These are phyloP conservation scores for Periophthalmodon schlosseri DNA, from an alignment of 2,113 vertebrate genomes.

Conservation along the genomic window DNA sequence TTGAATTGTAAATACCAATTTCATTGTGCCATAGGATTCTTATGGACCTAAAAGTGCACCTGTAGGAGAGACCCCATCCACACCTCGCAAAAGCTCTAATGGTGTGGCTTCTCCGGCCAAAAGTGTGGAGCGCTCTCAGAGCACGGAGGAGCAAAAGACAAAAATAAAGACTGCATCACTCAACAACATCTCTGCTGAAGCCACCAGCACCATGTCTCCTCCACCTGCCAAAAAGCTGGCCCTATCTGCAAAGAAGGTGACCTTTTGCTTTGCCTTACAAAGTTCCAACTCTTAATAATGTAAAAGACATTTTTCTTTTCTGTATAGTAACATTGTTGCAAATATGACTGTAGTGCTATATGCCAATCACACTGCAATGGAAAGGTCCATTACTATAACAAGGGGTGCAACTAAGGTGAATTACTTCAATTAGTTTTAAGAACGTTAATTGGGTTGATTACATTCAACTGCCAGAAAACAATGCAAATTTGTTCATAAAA, in stretches of 20 bases:
- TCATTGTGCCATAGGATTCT: slow-evolving; percentile 49
- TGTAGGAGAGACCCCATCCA: slow-evolving; percentile 61
- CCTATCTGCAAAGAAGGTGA: slow-evolving; percentile 90
- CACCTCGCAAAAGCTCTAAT: slow-evolving; percentile 54
- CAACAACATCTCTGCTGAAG: slow-evolving; percentile 63
- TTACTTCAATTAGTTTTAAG: too few species aligned
- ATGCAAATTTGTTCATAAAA: too few species aligned
- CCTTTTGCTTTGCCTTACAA: slow-evolving; percentile 21
- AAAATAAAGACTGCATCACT: slow-evolving; percentile 73
- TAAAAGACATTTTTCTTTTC: neutral
- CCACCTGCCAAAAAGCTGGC: slow-evolving; percentile 87
- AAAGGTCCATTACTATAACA: neutral
- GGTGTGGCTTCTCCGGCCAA: slow-evolving; percentile 71
- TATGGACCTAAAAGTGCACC: slow-evolving; percentile 68
- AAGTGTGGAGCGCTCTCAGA: slow-evolving; percentile 47
- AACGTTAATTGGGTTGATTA: too few species aligned
- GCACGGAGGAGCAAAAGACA: slow-evolving; percentile 59
- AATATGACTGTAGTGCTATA: neutral
- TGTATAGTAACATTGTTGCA: neutral
- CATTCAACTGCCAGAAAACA: too few species aligned
- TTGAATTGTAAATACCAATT: neutral
- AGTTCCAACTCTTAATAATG: neutral
- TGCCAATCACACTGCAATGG: neutral
- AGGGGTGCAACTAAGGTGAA: too few species aligned
- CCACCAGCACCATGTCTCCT: slow-evolving; percentile 78